Conservation (phyloP, 1,140 invertebrate genomes). For the Panagrolaimus sp. region DNA sequence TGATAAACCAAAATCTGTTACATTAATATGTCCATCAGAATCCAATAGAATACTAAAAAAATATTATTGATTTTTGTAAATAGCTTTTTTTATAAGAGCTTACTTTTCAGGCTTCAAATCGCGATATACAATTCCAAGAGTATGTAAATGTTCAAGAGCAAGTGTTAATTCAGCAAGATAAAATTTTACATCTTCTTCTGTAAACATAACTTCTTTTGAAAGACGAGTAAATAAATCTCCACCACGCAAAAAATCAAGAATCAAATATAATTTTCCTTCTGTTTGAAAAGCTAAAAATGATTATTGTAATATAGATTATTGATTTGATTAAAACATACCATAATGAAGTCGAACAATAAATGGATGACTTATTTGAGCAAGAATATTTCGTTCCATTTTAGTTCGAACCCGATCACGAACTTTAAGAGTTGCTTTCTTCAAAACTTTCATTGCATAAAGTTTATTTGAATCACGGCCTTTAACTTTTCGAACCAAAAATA, state of each 20-base stretch:
- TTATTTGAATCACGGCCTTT: slow-evolving; percentile 82
- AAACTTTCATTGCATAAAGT: slow-evolving; percentile 97
- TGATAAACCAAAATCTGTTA: slow-evolving; percentile 97
- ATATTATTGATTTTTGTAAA: no score
- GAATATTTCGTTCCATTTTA: slow-evolving; percentile 94
- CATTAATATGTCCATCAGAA: slow-evolving; percentile 88
- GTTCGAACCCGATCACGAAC: slow-evolving; percentile 89
- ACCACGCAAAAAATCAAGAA: slow-evolving; percentile 91
- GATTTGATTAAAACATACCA: slow-evolving; percentile 59
- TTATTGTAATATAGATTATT: slow-evolving; percentile 16
- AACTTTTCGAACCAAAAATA: slow-evolving; percentile 91
- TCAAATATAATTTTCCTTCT: slow-evolving; percentile 95
- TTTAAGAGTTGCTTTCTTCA: slow-evolving; percentile 96
- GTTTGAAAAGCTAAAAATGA: slow-evolving; percentile 81
- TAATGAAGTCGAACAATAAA: slow-evolving; percentile 97
- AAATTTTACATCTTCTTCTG: slow-evolving; percentile 99
- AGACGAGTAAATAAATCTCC: slow-evolving; percentile 94
- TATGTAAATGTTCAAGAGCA: slow-evolving; percentile 91
- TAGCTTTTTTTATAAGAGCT: no score
- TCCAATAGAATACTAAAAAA: slow-evolving; percentile 74
- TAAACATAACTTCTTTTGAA: slow-evolving; percentile 96
- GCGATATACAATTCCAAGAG: slow-evolving; percentile 90
- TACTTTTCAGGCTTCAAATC: slow-evolving; percentile 94
- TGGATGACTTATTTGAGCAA: slow-evolving; percentile 94
- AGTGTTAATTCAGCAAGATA: slow-evolving; percentile 94